Evolutionary conservation across 1,140 invertebrate species (phyloP).

Genomic region (Dendroctonus valens): DNA sequence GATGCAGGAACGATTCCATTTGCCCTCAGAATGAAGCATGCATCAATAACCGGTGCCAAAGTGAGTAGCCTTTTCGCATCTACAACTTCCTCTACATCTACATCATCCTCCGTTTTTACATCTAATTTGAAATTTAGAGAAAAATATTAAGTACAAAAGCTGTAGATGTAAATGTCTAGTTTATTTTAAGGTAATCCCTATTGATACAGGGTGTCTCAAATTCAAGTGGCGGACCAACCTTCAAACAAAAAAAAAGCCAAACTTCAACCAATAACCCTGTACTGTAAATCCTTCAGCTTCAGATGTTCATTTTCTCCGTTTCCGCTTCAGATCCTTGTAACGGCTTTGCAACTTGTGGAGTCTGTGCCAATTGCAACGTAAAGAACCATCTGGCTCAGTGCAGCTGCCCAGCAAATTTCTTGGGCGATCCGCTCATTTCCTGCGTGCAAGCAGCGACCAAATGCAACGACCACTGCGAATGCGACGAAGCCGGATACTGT

Average conservation of each 20-base stretch:
- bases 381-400: slow-evolving; percentile 81
- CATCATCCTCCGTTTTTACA: not conserved
- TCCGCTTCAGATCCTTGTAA: slow-evolving; percentile 71
- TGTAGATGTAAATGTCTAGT: too few species aligned
- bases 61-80: slow-evolving; percentile 49
- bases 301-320: not conserved
- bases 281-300: too few species aligned
- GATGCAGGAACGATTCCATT: slow-evolving; percentile 78
- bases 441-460: slow-evolving; percentile 66
- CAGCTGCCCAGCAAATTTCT: slow-evolving; percentile 74
- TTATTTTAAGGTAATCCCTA: too few species aligned
- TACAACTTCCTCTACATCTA: not conserved
- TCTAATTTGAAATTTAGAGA: too few species aligned
- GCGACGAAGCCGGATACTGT: slow-evolving; percentile 77
- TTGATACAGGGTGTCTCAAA: too few species aligned
- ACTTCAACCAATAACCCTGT: too few species aligned
- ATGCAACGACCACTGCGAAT: slow-evolving; percentile 68
- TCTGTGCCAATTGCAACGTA: slow-evolving; percentile 79
- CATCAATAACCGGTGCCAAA: slow-evolving; percentile 77
- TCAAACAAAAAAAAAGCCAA: too few species aligned
- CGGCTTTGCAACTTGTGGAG: slow-evolving; percentile 67
- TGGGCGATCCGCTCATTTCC: slow-evolving; percentile 75
- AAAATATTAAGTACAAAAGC: too few species aligned
- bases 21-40: slow-evolving; percentile 75
- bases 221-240: too few species aligned